These are phyloP conservation scores for Ctenopoma kingsleyae DNA, from an alignment of 2,797 vertebrate genomes.

Conservation along the genomic window DNA sequence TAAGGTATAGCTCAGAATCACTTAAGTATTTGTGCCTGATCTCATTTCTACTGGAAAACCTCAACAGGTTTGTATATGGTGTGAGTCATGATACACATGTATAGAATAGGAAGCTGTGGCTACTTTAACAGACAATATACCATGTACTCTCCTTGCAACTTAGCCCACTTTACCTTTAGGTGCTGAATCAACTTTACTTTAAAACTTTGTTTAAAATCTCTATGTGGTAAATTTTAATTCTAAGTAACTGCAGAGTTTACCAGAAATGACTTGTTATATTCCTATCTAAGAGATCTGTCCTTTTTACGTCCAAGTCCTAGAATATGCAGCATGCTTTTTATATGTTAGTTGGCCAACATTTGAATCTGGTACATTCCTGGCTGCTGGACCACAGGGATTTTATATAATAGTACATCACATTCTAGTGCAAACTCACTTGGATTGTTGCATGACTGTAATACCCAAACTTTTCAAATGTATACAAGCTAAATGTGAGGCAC, in stretches of 20 bases:
- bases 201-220: no score
- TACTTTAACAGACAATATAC: neutral
- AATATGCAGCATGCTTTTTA: neutral
- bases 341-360: neutral
- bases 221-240: no score
- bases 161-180: no score
- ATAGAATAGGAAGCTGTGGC: neutral
- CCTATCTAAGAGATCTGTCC: neutral
- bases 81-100: neutral
- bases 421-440: neutral
- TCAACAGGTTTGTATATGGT: neutral
- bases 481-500: neutral
- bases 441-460: neutral
- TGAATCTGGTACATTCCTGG: neutral
- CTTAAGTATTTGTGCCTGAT: neutral
- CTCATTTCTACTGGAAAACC: constrained; percentile 3
- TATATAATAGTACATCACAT: neutral
- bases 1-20: neutral
- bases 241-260: neutral
- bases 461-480: neutral
- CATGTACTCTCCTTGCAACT: neutral
- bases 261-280: neutral
- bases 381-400: neutral
- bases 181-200: no score
- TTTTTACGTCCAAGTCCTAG: neutral